Percentiles rank a stretch among this genome's conserved stretches.
Conservation (phyloP, 2,113 vertebrate species). For the Piaya cayana region DNA sequence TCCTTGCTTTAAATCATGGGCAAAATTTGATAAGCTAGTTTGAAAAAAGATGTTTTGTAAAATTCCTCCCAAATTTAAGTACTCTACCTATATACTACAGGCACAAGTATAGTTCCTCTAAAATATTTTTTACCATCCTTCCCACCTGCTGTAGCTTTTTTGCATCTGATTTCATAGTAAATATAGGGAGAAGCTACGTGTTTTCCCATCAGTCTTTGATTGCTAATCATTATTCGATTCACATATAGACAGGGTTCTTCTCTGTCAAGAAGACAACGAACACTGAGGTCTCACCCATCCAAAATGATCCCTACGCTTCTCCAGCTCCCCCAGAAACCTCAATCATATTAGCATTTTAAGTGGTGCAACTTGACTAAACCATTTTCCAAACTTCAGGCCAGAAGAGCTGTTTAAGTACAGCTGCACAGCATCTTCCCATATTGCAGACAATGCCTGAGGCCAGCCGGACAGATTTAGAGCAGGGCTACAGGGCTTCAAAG, state of each 20-base stretch:
- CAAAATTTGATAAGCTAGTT: neutral
- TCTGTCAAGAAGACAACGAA: neutral
- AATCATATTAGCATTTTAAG: neutral
- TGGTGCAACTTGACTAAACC: neutral
- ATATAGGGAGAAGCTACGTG: neutral
- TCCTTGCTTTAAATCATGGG: neutral
- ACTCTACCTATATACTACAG: neutral
- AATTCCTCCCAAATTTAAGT: neutral
- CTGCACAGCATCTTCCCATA: neutral
- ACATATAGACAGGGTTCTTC: neutral
- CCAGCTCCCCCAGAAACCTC: neutral
- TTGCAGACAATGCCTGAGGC: neutral
- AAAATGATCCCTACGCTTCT: neutral
- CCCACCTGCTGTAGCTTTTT: neutral
- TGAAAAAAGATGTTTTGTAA: neutral
- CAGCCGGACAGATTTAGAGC: slow-evolving; percentile 10
- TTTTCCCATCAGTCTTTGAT: neutral
- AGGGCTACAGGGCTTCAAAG: slow-evolving; percentile 38
- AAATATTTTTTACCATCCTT: neutral
- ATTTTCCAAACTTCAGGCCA: neutral
- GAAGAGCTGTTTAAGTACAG: neutral
- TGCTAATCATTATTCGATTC: neutral
- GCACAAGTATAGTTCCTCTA: neutral
- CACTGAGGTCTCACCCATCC: neutral
- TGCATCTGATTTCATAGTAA: neutral